Percentiles rank a stretch among this genome's conserved stretches.
Conservation (phyloP, 2,113 vertebrate genomes). For the Corythornis cristatus region DNA sequence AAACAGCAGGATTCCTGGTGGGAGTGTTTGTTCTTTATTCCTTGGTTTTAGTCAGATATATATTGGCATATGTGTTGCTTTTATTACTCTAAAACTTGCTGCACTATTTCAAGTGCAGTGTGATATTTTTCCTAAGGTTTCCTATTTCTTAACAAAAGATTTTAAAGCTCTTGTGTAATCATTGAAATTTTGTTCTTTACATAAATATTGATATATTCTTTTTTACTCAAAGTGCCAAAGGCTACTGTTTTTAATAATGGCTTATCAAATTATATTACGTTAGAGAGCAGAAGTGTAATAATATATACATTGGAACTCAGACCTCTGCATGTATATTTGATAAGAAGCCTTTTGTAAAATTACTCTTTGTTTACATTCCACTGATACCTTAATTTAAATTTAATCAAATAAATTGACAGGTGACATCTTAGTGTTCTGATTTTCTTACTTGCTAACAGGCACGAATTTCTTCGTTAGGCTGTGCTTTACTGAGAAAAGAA, state of each 20-base stretch:
- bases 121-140: constrained; percentile 82
- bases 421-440: constrained; percentile 80
- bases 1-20: constrained; percentile 65
- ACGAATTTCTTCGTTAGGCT: constrained; percentile 82
- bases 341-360: constrained; percentile 86
- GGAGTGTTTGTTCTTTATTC: constrained; percentile 68
- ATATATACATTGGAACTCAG: constrained; percentile 77
- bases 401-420: constrained; percentile 79
- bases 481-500: constrained; percentile 81
- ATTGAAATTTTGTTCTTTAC: constrained; percentile 82
- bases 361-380: constrained; percentile 88
- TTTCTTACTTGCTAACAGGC: constrained; percentile 80
- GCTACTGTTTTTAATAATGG: constrained; percentile 85
- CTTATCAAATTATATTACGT: constrained; percentile 77
- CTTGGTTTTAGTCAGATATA: constrained; percentile 65
- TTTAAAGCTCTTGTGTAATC: constrained; percentile 85
- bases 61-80: constrained; percentile 71
- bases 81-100: constrained; percentile 74
- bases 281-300: constrained; percentile 76
- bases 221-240: constrained; percentile 90
- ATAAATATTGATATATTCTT: constrained; percentile 85
- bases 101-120: constrained; percentile 79
- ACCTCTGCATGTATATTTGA: constrained; percentile 86
- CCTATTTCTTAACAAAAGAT: constrained; percentile 82
- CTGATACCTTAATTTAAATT: constrained; percentile 87